Conservation (phyloP, 1,140 invertebrate species). For the Himalopsyche phryganea region DNA sequence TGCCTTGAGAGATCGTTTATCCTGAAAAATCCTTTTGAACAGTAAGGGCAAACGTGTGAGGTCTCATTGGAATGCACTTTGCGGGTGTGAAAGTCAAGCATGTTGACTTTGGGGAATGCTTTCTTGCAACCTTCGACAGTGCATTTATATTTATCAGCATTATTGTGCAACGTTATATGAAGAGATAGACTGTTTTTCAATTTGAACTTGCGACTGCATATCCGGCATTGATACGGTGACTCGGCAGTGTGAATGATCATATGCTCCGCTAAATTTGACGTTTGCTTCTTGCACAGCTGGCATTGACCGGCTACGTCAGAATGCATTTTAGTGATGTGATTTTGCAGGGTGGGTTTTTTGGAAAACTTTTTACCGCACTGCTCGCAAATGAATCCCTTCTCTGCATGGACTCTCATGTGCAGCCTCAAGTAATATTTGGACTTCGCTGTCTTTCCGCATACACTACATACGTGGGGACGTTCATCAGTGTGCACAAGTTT, state of each 20-base stretch:
- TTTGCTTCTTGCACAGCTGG: slow-evolving; percentile 10
- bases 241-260: slow-evolving; percentile 39
- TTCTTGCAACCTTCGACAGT: slow-evolving; percentile 10
- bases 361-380: slow-evolving; percentile 1
- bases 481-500: slow-evolving; percentile 38
- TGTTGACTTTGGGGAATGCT: slow-evolving; percentile 20
- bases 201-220: slow-evolving; percentile 18
- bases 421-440: slow-evolving; percentile 41
- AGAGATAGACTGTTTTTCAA: slow-evolving; percentile 10
- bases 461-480: slow-evolving; percentile 30
- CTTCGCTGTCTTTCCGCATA: slow-evolving; percentile 39
- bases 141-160: slow-evolving; percentile 27
- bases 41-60: slow-evolving; percentile 20
- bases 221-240: slow-evolving; percentile 31
- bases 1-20: slow-evolving; percentile 25
- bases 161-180: slow-evolving; percentile 14
- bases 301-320: slow-evolving; percentile 34
- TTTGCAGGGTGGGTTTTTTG: not conserved
- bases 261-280: slow-evolving; percentile 43
- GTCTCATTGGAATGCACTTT: slow-evolving; percentile 28
- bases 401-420: slow-evolving; percentile 38
- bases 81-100: slow-evolving; percentile 26
- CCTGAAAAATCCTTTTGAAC: slow-evolving; percentile 29
- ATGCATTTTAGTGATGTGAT: slow-evolving; percentile 36
- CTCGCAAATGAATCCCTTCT: not conserved